These are phyloP conservation scores for Noctilio leporinus DNA, from an alignment of 2,113 vertebrate genomes.

Conservation along the genomic window DNA sequence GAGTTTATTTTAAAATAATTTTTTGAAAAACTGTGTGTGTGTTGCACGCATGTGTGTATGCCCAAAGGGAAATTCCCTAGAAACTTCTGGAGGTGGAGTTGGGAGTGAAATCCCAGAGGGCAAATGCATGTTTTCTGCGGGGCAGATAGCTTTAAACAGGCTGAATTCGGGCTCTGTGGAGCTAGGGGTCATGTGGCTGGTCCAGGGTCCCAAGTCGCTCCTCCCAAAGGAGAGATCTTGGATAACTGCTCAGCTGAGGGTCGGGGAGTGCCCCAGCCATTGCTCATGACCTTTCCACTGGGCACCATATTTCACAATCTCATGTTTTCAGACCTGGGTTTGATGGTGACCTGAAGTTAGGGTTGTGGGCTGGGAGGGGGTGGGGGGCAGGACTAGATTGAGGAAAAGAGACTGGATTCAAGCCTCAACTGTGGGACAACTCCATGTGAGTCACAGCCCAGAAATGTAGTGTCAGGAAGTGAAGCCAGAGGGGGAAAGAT, in stretches of 20 bases:
- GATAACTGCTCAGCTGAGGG: not conserved
- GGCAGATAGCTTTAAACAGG: conserved; percentile 32
- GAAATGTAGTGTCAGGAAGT: conserved; percentile 37
- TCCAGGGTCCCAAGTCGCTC: not conserved
- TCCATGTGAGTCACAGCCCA: conserved; percentile 35
- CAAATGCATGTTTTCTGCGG: conserved; percentile 21
- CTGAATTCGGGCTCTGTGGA: not conserved
- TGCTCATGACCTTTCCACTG: not conserved
- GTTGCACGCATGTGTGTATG: not conserved
- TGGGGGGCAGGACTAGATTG: not conserved
- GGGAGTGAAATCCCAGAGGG: conserved; percentile 12
- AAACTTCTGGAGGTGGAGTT: conserved; percentile 20
- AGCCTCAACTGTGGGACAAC: conserved; percentile 28
- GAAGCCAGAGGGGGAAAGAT: conserved; percentile 3
- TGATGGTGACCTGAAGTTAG: not conserved
- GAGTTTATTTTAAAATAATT: not conserved
- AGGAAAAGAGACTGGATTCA: conserved; percentile 15
- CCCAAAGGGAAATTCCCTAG: conserved; percentile 6
- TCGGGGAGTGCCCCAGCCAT: not conserved
- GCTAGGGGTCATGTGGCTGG: not conserved
- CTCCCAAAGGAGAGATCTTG: not conserved
- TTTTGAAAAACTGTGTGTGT: not conserved
- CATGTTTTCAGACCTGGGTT: not conserved
- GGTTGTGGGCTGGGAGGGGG: too few relatives aligned
- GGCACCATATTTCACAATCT: not conserved